Evolutionary conservation across 2,113 vertebrate species (phyloP).

Genomic region (Aptenodytes forsteri): DNA sequence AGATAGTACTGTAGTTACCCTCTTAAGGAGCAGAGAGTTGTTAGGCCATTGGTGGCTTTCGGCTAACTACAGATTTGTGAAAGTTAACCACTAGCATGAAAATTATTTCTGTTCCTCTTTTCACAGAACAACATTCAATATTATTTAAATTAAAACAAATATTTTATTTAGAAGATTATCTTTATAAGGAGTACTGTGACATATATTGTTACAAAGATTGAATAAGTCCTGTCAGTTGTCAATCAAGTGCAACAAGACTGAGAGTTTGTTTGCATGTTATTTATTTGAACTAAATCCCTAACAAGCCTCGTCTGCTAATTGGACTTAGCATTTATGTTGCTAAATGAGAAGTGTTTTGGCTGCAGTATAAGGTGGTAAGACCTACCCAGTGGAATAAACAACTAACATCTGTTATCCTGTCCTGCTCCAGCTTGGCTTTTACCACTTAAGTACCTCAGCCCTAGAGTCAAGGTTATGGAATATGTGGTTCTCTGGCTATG

Average conservation of each 20-base stretch:
- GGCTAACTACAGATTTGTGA: neutral
- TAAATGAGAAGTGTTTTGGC: conserved; percentile 83
- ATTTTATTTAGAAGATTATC: conserved; percentile 27
- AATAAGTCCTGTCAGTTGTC: conserved; percentile 48
- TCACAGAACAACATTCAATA: neutral
- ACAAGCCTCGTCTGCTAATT: conserved; percentile 77
- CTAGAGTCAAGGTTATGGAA: conserved; percentile 77
- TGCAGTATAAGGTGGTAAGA: conserved; percentile 75
- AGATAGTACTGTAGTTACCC: neutral
- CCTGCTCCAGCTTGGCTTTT: conserved; percentile 82
- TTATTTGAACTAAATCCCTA: conserved; percentile 79
- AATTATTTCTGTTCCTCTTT: neutral
- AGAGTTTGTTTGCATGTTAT: conserved; percentile 69
- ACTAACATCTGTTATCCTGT: conserved; percentile 83
- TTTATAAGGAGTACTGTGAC: neutral
- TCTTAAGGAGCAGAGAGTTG: neutral
- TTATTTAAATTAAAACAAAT: conserved; percentile 36
- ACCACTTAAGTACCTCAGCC: conserved; percentile 74
- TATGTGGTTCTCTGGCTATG: conserved; percentile 70
- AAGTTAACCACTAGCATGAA: neutral
- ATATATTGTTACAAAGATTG: conserved; percentile 18
- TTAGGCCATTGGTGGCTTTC: conserved; percentile 25
- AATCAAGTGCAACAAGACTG: conserved; percentile 58
- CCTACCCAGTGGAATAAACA: conserved; percentile 82
- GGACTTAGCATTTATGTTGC: conserved; percentile 78